Evolutionary conservation across 2,888 invertebrate genomes (phyloP).

Genomic region (Salpingus planirostris): DNA sequence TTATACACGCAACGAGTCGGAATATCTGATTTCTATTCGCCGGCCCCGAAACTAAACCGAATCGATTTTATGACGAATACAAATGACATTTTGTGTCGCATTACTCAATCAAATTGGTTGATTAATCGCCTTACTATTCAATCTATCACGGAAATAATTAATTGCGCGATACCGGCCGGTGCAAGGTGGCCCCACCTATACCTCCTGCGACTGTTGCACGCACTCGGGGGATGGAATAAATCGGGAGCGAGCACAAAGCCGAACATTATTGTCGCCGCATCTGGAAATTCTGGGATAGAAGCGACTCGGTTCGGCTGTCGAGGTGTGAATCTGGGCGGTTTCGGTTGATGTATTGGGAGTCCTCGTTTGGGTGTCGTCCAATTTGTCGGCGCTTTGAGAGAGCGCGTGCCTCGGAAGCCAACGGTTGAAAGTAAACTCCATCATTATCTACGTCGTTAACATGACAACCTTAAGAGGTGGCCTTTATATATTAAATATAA

Average conservation of each 20-base stretch:
- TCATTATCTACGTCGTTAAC: constrained; percentile 11
- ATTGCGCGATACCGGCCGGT: no score
- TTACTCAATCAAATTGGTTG: constrained; percentile 9
- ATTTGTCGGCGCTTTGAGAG: no score
- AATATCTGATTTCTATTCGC: constrained; percentile 7
- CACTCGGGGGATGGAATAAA: no score
- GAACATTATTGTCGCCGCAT: no score
- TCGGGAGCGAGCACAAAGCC: no score
- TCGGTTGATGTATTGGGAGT: no score
- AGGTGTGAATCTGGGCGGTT: no score
- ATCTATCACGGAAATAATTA: constrained; percentile 3
- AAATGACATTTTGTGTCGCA: constrained; percentile 8
- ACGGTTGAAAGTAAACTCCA: constrained; percentile 9
- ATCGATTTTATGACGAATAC: constrained; percentile 11
- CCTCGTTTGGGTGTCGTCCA: constrained; percentile 2
- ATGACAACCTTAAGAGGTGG: constrained; percentile 11
- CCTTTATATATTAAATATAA: constrained; percentile 27
- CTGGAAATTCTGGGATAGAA: no score
- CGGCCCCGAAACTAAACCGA: constrained; percentile 6
- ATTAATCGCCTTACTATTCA: constrained; percentile 2
- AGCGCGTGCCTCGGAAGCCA: no score
- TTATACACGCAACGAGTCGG: constrained; percentile 4
- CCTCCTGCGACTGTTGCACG: no score
- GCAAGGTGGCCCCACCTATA: no score
- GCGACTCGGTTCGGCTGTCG: no score